These are phyloP conservation scores for Prenolepis imparis DNA, from an alignment of 2,888 invertebrate species.

Conservation along the genomic window DNA sequence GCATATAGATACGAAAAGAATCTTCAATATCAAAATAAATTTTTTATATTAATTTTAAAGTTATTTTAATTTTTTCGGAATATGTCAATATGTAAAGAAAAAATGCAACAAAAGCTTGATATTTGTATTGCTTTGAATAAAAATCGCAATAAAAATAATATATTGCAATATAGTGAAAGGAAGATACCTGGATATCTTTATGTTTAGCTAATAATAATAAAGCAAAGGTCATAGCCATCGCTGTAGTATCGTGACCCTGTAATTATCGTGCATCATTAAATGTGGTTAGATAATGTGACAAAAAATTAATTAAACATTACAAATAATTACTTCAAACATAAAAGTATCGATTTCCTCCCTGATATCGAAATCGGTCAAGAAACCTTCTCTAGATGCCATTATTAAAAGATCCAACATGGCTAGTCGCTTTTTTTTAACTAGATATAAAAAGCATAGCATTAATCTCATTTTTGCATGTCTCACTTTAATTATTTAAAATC, in stretches of 20 bases:
- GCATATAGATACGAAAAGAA: not conserved
- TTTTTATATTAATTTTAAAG: too few relatives aligned
- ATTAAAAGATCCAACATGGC: constrained; percentile 82
- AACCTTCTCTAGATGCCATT: constrained; percentile 71
- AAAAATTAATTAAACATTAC: too few relatives aligned
- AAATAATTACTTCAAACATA: constrained; percentile 2
- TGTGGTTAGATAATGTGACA: too few relatives aligned
- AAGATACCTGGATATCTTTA: constrained; percentile 81
- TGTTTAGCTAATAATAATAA: constrained; percentile 88
- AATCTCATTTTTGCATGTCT: too few relatives aligned
- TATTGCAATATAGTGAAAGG: too few relatives aligned
- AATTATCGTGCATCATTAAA: constrained; percentile 61
- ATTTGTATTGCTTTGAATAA: not conserved
- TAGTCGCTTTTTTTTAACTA: constrained; percentile 70
- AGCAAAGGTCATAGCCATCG: constrained; percentile 87
- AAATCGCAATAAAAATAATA: too few relatives aligned
- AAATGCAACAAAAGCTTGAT: not conserved
- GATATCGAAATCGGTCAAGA: constrained; percentile 75
- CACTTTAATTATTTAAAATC: too few relatives aligned
- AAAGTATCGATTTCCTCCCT: not conserved
- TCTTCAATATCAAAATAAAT: too few relatives aligned
- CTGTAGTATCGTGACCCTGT: constrained; percentile 90
- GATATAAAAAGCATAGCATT: not conserved
- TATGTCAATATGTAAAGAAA: not conserved
- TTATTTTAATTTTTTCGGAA: too few relatives aligned